Percentiles rank a stretch among this genome's conserved stretches.
These are phyloP conservation scores for Muscicapa striata DNA, from an alignment of 2,797 vertebrate genomes.

Conservation along the genomic window DNA sequence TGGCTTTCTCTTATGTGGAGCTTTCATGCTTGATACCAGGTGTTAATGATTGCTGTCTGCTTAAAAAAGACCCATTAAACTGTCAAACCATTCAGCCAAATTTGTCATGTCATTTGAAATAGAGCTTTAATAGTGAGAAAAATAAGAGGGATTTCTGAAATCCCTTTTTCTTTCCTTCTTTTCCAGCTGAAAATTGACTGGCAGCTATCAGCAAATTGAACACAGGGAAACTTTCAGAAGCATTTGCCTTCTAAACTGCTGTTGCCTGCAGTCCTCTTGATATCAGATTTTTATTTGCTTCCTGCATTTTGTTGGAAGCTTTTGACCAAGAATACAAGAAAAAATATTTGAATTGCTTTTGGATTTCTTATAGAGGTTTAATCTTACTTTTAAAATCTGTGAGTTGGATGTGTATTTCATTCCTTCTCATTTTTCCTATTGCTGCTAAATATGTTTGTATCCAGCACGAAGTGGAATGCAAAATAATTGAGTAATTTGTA, in stretches of 20 bases:
- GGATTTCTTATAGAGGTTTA: not conserved
- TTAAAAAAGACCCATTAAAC: not conserved
- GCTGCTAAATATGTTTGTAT: not conserved
- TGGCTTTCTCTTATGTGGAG: not conserved
- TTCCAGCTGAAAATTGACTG: not conserved
- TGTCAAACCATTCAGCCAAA: not conserved
- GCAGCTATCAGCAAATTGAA: constrained; percentile 9
- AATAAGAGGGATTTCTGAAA: not conserved
- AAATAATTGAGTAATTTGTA: not conserved
- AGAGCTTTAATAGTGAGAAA: not conserved
- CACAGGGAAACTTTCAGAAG: not conserved
- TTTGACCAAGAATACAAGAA: not conserved
- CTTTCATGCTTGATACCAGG: not conserved
- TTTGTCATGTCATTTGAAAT: not conserved
- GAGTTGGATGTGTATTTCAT: not conserved
- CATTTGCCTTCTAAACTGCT: constrained; percentile 2
- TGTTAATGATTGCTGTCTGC: not conserved
- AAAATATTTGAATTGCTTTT: not conserved
- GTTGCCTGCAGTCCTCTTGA: not conserved
- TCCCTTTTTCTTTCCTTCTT: not conserved
- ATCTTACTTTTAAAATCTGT: not conserved
- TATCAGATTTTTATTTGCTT: constrained; percentile 17
- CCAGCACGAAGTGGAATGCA: not conserved
- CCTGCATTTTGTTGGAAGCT: not conserved
- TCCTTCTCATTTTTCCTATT: not conserved